These are phyloP conservation scores for Neolamprologus brichardi DNA, from an alignment of 2,113 vertebrate genomes.

Conservation along the genomic window DNA sequence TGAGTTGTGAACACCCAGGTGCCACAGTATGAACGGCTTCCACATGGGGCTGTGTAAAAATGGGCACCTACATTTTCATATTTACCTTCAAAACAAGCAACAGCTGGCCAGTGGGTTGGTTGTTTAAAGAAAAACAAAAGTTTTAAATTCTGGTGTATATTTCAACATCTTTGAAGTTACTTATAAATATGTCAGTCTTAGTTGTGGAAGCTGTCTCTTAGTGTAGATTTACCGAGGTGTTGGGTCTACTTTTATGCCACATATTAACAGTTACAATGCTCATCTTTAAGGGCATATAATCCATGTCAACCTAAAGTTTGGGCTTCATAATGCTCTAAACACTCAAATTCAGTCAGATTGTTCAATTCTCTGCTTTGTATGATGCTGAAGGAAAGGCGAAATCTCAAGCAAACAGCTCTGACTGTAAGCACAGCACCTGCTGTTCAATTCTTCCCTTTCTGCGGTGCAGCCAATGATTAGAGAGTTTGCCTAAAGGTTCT, in stretches of 20 bases:
- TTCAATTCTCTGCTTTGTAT: rapidly evolving
- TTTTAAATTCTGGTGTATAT: neutral
- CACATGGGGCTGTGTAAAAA: neutral
- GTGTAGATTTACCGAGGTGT: neutral
- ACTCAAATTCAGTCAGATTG: neutral
- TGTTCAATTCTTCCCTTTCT: neutral
- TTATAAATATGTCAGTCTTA: neutral
- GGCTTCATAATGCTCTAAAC: neutral
- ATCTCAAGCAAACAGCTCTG: neutral
- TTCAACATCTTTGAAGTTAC: neutral
- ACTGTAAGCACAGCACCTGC: neutral
- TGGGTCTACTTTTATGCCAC: neutral
- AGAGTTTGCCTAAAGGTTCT: neutral
- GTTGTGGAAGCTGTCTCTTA: neutral
- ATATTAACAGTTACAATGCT: neutral
- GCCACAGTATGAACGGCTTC: neutral
- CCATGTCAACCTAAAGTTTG: neutral
- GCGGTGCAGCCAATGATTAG: neutral
- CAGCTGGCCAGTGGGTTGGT: neutral
- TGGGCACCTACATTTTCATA: neutral
- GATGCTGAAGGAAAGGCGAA: neutral
- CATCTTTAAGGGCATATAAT: neutral
- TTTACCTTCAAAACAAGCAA: neutral
- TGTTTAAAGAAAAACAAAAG: neutral
- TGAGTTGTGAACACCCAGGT: neutral